These are phyloP conservation scores for Sceliomorpha sp. DNA, from an alignment of 2,888 invertebrate genomes.

Conservation along the genomic window DNA sequence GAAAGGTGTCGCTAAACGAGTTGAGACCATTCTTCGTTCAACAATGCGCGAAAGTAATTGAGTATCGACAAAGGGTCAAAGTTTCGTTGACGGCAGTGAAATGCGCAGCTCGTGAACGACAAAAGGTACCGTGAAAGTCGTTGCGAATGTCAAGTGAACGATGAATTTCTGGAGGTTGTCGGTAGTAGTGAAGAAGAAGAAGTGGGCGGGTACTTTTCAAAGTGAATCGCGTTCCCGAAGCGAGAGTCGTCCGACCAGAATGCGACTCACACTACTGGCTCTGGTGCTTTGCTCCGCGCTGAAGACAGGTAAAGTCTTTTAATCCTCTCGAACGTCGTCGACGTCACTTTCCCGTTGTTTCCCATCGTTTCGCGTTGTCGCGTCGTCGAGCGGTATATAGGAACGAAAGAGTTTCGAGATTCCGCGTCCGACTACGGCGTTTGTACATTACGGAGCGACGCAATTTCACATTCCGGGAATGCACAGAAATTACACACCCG, in stretches of 20 bases:
- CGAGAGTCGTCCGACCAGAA: conserved; percentile 69
- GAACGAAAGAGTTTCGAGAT: too few relatives aligned
- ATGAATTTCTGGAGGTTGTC: conserved; percentile 63
- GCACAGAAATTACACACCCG: too few relatives aligned
- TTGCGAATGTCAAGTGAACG: conserved; percentile 64
- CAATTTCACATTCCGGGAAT: too few relatives aligned
- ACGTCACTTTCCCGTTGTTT: too few relatives aligned
- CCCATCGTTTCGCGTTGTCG: too few relatives aligned
- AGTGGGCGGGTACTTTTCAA: conserved; percentile 61
- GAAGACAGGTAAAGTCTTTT: conserved; percentile 70
- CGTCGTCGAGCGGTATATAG: too few relatives aligned
- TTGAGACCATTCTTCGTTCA: too few relatives aligned
- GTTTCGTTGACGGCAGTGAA: conserved; percentile 19
- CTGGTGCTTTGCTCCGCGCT: conserved; percentile 64
- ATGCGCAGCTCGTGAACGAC: conserved; percentile 34
- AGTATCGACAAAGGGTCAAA: conserved; percentile 41
- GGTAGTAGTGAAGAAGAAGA: conserved; percentile 49
- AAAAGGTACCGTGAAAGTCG: conserved; percentile 5
- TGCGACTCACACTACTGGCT: conserved; percentile 72
- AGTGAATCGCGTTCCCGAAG: conserved; percentile 66
- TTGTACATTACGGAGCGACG: too few relatives aligned
- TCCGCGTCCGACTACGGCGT: too few relatives aligned
- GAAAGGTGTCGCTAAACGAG: too few relatives aligned
- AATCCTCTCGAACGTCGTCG: conserved; percentile 40
- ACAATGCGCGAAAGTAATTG: conserved; percentile 38